Conservation (phyloP, 2,797 vertebrate species). For the Tangara arthus region DNA sequence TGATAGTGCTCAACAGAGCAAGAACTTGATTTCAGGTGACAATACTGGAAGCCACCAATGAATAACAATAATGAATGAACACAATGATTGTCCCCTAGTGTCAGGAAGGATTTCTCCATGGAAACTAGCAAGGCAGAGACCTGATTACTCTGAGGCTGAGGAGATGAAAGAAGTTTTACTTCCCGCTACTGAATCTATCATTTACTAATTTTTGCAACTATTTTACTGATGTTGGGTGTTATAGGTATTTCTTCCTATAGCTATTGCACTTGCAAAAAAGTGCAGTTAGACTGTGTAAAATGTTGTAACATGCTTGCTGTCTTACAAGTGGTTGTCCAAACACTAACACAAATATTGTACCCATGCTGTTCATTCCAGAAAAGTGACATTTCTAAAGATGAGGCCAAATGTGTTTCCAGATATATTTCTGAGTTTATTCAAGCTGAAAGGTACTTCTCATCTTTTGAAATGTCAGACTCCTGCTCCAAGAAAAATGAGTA, state of each 20-base stretch:
- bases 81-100: neutral
- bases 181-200: neutral
- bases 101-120: neutral
- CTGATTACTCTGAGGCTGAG: neutral
- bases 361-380: conserved; percentile 30
- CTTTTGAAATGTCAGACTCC: conserved; percentile 72
- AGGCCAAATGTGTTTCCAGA: conserved; percentile 70
- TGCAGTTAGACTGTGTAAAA: neutral
- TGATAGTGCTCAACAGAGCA: neutral
- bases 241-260: neutral
- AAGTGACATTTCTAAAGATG: conserved; percentile 71
- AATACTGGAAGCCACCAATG: neutral
- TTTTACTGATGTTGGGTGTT: neutral
- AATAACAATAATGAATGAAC: neutral
- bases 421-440: conserved; percentile 71
- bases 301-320: neutral
- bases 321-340: neutral
- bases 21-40: neutral
- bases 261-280: neutral
- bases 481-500: conserved; percentile 64
- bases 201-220: neutral
- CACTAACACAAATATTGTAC: conserved; percentile 11
- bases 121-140: neutral
- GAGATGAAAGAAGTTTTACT: neutral
- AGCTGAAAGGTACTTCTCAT: conserved; percentile 71